Percentiles rank a stretch among this genome's conserved stretches.
Conservation (phyloP, 2,888 invertebrate genomes). For the Marasmarcha lunaedactyla region DNA sequence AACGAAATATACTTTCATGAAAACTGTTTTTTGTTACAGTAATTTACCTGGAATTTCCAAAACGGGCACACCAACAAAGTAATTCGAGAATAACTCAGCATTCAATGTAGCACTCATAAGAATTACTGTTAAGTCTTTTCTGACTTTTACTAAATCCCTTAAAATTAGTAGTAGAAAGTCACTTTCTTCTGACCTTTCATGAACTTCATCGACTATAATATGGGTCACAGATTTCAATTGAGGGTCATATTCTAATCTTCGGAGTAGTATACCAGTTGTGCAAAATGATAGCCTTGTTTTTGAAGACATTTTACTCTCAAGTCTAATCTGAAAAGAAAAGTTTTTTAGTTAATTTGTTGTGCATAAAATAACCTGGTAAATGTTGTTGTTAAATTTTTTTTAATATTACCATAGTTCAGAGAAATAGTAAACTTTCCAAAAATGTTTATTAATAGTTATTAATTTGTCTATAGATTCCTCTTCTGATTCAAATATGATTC, state of each 20-base stretch:
- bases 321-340: constrained; percentile 74
- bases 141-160: constrained; percentile 77
- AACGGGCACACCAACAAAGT: constrained; percentile 84
- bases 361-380: neutral
- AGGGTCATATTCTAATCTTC: constrained; percentile 85
- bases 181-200: constrained; percentile 90
- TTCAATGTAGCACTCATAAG: constrained; percentile 96
- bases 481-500: too few species aligned
- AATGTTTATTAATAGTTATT: too few species aligned
- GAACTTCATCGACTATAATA: constrained; percentile 91
- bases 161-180: constrained; percentile 90
- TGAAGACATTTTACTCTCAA: constrained; percentile 82
- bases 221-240: constrained; percentile 83
- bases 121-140: constrained; percentile 83
- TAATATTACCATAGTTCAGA: too few species aligned
- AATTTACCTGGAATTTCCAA: constrained; percentile 80
- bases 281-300: constrained; percentile 90
- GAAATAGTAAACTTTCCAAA: too few species aligned
- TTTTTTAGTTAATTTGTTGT: neutral
- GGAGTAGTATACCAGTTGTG: constrained; percentile 90
- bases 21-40: neutral
- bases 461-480: too few species aligned
- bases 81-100: constrained; percentile 84
- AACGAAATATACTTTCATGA: too few species aligned
- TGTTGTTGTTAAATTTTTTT: too few species aligned